These are phyloP conservation scores for Rhizomys pruinosus DNA, from an alignment of 2,113 vertebrate genomes.

Conservation along the genomic window DNA sequence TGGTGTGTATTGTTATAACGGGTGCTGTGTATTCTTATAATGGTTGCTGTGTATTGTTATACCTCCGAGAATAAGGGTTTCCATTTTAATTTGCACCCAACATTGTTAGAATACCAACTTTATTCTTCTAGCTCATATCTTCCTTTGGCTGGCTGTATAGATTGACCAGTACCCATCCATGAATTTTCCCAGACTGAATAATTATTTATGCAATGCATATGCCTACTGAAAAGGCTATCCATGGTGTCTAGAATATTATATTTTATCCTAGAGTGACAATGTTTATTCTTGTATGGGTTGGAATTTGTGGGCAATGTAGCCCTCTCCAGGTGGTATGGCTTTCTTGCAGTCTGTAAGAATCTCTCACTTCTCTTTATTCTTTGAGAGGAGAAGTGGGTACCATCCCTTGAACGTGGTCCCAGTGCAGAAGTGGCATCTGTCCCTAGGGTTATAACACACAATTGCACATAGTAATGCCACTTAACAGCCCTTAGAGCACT, in stretches of 20 bases:
- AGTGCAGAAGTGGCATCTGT: not conserved
- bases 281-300: slow-evolving; percentile 19
- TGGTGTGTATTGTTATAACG: no score
- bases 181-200: not conserved
- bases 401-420: not conserved
- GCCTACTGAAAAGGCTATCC: not conserved
- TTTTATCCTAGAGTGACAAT: not conserved
- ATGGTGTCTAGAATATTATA: not conserved
- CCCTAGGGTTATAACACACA: not conserved
- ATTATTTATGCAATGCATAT: not conserved
- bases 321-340: not conserved
- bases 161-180: not conserved
- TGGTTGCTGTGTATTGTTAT: not conserved
- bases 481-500: not conserved
- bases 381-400: not conserved
- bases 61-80: not conserved
- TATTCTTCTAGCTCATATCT: not conserved
- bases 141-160: slow-evolving; percentile 1
- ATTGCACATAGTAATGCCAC: not conserved
- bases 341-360: not conserved
- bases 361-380: not conserved
- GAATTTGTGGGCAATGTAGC: not conserved
- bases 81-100: not conserved
- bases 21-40: not conserved
- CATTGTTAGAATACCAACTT: not conserved